Conservation (phyloP, 2,113 vertebrate species). For the Heloderma charlesbogerti region DNA sequence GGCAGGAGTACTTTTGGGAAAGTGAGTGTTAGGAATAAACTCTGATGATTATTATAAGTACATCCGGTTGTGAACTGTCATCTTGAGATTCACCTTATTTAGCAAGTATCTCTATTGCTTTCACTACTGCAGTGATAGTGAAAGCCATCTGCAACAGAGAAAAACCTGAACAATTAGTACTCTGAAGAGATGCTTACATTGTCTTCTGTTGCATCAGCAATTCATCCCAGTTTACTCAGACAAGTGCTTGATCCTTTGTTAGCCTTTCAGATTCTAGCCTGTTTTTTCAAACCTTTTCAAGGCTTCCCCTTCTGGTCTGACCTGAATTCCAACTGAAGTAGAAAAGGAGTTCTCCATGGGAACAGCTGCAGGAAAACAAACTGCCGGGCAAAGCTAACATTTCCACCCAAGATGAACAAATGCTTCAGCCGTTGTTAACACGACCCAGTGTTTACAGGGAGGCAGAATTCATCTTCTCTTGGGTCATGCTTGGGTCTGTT, state of each 20-base stretch:
- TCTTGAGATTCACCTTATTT: conserved; percentile 37
- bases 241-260: conserved; percentile 47
- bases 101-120: conserved; percentile 16
- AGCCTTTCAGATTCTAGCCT: conserved; percentile 42
- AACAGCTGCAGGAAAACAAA: conserved; percentile 74
- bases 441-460: conserved; percentile 58
- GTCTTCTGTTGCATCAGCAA: not conserved
- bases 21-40: not conserved
- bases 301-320: conserved; percentile 44
- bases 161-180: not conserved
- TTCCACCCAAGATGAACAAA: conserved; percentile 68
- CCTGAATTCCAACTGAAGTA: conserved; percentile 61
- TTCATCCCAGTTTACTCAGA: conserved; percentile 20
- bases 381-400: conserved; percentile 68
- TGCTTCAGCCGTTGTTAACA: conserved; percentile 67
- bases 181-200: not conserved
- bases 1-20: not conserved
- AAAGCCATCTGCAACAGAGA: fast-evolving
- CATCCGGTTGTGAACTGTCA: not conserved
- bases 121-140: conserved; percentile 25
- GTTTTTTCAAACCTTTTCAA: conserved; percentile 38
- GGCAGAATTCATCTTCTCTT: conserved; percentile 56
- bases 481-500: conserved; percentile 36
- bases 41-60: not conserved
- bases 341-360: conserved; percentile 75